A percentile compares a stretch with the other conserved stretches of the same genome.
These are phyloP conservation scores for Thera obeliscata DNA, from an alignment of 2,888 invertebrate species.

Conservation along the genomic window DNA sequence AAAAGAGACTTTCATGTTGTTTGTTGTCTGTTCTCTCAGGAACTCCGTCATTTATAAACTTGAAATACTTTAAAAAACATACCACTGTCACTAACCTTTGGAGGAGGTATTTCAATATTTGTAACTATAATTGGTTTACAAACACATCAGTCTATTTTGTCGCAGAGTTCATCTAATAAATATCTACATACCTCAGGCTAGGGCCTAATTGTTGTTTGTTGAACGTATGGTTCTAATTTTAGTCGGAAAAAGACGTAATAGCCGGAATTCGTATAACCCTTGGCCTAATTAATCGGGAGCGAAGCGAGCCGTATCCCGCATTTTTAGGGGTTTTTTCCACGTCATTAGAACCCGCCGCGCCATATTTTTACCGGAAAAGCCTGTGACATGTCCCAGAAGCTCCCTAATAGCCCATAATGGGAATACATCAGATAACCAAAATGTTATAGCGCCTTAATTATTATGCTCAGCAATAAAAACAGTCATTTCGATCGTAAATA, in stretches of 20 bases:
- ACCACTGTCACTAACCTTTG: too few species aligned
- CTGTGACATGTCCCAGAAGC: conserved; percentile 39
- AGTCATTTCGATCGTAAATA: conserved; percentile 43
- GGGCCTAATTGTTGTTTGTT: too few species aligned
- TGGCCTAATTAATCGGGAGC: conserved; percentile 56
- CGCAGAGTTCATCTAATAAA: too few species aligned
- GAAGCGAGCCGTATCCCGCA: conserved; percentile 42
- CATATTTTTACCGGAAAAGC: conserved; percentile 45
- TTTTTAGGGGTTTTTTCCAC: conserved; percentile 45
- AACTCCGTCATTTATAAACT: too few species aligned
- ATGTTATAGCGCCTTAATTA: conserved; percentile 46
- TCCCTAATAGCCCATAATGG: conserved; percentile 39
- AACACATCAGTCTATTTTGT: too few species aligned
- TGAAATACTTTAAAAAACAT: too few species aligned
- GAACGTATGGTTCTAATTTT: not conserved
- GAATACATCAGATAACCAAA: conserved; percentile 39
- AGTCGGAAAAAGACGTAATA: conserved; percentile 9
- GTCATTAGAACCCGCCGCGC: conserved; percentile 46
- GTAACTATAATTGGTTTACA: too few species aligned
- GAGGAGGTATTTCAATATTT: too few species aligned
- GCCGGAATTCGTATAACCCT: conserved; percentile 8
- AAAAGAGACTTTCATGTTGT: too few species aligned
- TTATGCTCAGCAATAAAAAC: conserved; percentile 53
- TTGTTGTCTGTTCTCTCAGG: too few species aligned
- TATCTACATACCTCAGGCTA: too few species aligned